phyloP scores from a whole-genome alignment of 2,888 invertebrate species.

The Teinopalpus imperialis region DNA sequence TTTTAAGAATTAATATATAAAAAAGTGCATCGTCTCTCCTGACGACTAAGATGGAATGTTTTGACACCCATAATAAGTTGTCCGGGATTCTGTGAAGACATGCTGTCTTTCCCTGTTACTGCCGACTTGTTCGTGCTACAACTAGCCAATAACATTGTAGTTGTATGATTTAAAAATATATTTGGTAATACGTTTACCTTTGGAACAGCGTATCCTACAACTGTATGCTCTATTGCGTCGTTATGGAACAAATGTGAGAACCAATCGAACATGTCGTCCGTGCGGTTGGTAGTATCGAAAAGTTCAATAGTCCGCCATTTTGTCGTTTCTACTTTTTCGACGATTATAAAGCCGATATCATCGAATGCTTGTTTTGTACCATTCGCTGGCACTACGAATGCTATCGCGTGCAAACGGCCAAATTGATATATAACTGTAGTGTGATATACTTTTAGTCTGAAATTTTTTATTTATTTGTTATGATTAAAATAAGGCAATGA shows the following conservation, averaged over 20 bases:
- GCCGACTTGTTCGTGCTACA: too few relatives aligned
- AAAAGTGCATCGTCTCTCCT: too few relatives aligned
- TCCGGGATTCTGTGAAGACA: too few relatives aligned
- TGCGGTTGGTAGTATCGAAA: slow-evolving; percentile 40
- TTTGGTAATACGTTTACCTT: too few relatives aligned
- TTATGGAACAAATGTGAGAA: slow-evolving; percentile 34
- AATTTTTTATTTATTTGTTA: too few relatives aligned
- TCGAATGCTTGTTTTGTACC: slow-evolving; percentile 49
- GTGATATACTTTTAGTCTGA: slow-evolving; percentile 49
- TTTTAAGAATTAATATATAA: too few relatives aligned
- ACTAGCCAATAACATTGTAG: too few relatives aligned
- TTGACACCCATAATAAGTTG: too few relatives aligned
- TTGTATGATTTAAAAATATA: too few relatives aligned
- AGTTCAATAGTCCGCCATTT: slow-evolving; percentile 40
- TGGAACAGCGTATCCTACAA: slow-evolving; percentile 48
- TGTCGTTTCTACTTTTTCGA: slow-evolving; percentile 28
- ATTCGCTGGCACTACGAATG: slow-evolving; percentile 49
- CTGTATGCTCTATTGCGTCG: slow-evolving; percentile 36
- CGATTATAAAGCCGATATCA: slow-evolving; percentile 58
- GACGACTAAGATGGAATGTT: too few relatives aligned
- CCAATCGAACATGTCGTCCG: slow-evolving; percentile 50
- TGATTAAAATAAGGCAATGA: too few relatives aligned
- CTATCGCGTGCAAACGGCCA: slow-evolving; percentile 33
- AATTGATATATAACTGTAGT: slow-evolving; percentile 46
- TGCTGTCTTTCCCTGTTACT: too few relatives aligned